Conservation (phyloP, 2,888 invertebrate species). For the Masnerella sp. region DNA sequence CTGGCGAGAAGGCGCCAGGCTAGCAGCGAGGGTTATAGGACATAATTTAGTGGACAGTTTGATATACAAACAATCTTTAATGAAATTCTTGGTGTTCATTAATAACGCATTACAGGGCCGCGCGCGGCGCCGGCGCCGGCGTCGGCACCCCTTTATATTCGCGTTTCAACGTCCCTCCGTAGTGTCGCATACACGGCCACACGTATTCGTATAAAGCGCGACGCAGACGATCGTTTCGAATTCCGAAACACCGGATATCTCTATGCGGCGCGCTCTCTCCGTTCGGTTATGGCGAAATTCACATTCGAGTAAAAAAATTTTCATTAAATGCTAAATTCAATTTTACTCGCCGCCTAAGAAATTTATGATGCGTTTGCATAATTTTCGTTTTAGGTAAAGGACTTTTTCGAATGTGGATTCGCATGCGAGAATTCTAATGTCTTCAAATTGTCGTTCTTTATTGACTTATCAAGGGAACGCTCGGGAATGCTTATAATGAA, state of each 20-base stretch:
- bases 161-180: conserved; percentile 59
- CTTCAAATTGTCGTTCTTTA: conserved; percentile 45
- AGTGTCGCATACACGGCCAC: conserved; percentile 57
- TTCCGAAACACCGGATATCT: conserved; percentile 64
- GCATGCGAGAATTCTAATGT: conserved; percentile 53
- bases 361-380: conserved; percentile 59
- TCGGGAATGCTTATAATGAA: conserved; percentile 30
- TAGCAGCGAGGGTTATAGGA: conserved; percentile 71
- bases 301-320: conserved; percentile 60
- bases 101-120: conserved; percentile 81
- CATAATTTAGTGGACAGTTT: conserved; percentile 82
- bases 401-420: conserved; percentile 47
- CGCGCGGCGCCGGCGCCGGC: conserved; percentile 68
- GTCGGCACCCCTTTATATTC: conserved; percentile 64
- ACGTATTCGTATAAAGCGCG: conserved; percentile 58
- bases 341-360: conserved; percentile 53
- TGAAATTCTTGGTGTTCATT: conserved; percentile 84
- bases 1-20: conserved; percentile 70
- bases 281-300: conserved; percentile 59
- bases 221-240: conserved; percentile 64
- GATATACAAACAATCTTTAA: conserved; percentile 83
- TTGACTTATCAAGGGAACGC: conserved; percentile 38
- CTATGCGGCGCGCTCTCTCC: conserved; percentile 53
- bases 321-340: conserved; percentile 61
- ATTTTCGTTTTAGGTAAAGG: conserved; percentile 43